Evolutionary conservation across 2,888 invertebrate genomes (phyloP).

Genomic region (Eilema caniola): DNA sequence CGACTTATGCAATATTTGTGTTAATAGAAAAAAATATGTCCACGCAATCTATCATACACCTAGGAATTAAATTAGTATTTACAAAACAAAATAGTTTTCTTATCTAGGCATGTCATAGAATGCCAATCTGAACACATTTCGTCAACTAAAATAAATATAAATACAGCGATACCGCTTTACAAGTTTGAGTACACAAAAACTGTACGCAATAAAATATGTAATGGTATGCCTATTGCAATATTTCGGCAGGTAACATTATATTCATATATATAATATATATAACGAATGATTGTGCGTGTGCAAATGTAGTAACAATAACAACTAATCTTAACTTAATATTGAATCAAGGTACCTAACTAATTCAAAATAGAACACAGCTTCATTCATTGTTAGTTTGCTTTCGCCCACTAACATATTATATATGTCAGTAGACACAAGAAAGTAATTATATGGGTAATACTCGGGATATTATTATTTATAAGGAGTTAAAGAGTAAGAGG

Average conservation of each 20-base stretch:
- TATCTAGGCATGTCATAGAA: constrained; percentile 69
- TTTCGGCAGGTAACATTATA: constrained; percentile 57
- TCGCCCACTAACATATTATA: neutral
- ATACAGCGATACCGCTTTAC: constrained; percentile 42
- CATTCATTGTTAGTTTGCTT: constrained; percentile 13
- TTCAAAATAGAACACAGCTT: constrained; percentile 25
- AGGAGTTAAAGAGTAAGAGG: neutral
- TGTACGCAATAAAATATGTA: constrained; percentile 52
- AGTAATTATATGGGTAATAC: neutral
- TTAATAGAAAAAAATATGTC: constrained; percentile 58
- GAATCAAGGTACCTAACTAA: constrained; percentile 22
- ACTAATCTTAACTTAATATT: constrained; percentile 33
- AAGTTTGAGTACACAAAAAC: constrained; percentile 42
- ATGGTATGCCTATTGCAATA: constrained; percentile 52
- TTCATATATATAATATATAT: constrained; percentile 34
- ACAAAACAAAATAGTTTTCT: constrained; percentile 51
- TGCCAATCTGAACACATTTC: constrained; percentile 69
- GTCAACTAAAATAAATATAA: constrained; percentile 63
- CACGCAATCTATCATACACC: constrained; percentile 62
- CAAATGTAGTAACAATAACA: constrained; percentile 45
- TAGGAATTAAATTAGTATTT: constrained; percentile 52
- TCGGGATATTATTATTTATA: neutral
- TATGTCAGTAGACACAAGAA: neutral
- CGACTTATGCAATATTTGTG: constrained; percentile 57
- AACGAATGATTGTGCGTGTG: constrained; percentile 55